A percentile compares a stretch with the other conserved stretches of the same genome.
Evolutionary conservation across 2,888 invertebrate species (phyloP).

Genomic region (Chrysotoxum bicinctum): DNA sequence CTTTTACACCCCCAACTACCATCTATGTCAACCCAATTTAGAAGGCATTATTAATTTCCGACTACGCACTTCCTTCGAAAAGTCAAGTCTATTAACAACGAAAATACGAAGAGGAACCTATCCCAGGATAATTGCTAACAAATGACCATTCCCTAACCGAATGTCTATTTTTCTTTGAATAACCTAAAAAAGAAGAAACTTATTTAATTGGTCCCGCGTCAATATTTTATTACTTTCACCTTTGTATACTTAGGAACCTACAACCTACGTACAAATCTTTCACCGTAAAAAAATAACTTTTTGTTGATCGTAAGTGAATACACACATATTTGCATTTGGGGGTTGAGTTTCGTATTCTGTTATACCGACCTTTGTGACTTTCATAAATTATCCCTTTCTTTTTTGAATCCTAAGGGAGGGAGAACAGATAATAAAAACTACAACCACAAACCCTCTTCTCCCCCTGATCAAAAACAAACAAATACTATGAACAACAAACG

Average conservation of each 20-base stretch:
- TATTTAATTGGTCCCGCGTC: not conserved
- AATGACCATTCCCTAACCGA: not conserved
- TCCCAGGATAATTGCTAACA: not conserved
- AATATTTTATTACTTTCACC: not conserved
- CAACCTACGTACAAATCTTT: not conserved
- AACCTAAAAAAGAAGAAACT: not conserved
- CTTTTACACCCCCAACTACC: not conserved
- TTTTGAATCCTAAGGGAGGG: not conserved
- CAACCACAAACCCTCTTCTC: not conserved
- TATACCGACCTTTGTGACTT: not conserved
- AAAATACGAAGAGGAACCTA: not conserved
- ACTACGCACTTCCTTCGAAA: not conserved
- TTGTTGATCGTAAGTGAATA: not conserved
- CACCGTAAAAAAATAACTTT: not conserved
- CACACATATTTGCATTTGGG: not conserved
- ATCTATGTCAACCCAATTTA: not conserved
- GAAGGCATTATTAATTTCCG: not conserved
- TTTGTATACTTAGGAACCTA: no score
- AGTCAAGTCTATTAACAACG: not conserved
- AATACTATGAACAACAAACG: slow-evolving; percentile 25
- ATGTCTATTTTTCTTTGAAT: not conserved
- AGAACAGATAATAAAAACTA: not conserved
- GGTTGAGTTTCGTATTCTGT: not conserved
- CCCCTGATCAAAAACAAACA: not conserved
- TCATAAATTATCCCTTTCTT: not conserved